These are phyloP conservation scores for Aradophagus sp. DNA, from an alignment of 1,140 invertebrate species.

Conservation along the genomic window DNA sequence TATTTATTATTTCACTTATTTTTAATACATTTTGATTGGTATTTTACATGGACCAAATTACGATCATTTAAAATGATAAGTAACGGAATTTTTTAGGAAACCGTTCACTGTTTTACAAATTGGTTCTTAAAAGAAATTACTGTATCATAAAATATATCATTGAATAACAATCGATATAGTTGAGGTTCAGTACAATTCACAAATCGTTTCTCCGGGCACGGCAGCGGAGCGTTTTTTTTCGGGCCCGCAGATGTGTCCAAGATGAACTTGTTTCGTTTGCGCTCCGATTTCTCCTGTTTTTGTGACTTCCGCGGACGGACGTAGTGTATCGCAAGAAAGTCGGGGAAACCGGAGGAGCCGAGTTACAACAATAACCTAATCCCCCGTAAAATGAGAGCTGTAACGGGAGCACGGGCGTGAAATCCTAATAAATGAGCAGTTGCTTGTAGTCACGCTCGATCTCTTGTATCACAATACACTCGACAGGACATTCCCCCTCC, in stretches of 20 bases:
- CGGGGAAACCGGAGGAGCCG: slow-evolving; percentile 41
- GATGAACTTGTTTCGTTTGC: slow-evolving; percentile 30
- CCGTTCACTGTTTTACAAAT: too few species aligned
- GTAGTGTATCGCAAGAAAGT: slow-evolving; percentile 41
- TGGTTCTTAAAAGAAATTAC: too few species aligned
- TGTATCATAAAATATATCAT: too few species aligned
- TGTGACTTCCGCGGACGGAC: slow-evolving; percentile 21
- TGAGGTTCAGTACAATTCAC: too few species aligned
- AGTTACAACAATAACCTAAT: slow-evolving; percentile 63
- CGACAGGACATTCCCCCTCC: slow-evolving; percentile 14
- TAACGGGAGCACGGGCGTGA: slow-evolving; percentile 68
- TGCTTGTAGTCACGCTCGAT: slow-evolving; percentile 55
- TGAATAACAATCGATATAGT: too few species aligned
- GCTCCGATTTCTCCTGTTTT: slow-evolving; percentile 30
- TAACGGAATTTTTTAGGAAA: too few species aligned
- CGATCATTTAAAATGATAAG: too few species aligned
- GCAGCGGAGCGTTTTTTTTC: slow-evolving; percentile 6
- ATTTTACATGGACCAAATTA: too few species aligned
- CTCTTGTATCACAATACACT: slow-evolving; percentile 57
- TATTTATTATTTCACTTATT: too few species aligned
- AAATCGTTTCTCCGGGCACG: not conserved
- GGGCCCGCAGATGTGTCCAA: slow-evolving; percentile 17
- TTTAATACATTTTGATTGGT: too few species aligned
- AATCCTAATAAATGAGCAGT: slow-evolving; percentile 73
- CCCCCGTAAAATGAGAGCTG: slow-evolving; percentile 65